Conservation (phyloP, 2,113 vertebrate species). For the Triplophysa siluroides region DNA sequence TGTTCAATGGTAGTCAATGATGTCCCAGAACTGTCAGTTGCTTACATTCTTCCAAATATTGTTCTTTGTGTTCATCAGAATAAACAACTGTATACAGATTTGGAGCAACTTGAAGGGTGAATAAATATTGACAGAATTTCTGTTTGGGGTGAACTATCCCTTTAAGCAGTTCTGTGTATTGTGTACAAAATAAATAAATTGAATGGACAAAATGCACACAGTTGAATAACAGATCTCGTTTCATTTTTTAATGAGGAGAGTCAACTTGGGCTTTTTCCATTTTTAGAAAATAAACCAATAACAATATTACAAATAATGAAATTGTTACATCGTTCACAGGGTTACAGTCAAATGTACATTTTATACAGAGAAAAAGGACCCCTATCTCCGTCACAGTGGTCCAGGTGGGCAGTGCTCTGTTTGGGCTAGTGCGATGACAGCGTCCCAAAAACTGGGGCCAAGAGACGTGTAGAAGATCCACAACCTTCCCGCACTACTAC, state of each 20-base stretch:
- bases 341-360: constrained; percentile 85
- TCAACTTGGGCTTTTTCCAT: constrained; percentile 78
- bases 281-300: constrained; percentile 85
- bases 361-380: constrained; percentile 77
- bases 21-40: too few species aligned
- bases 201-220: background rate
- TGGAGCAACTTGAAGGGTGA: too few species aligned
- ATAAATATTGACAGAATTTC: too few species aligned
- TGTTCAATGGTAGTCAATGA: too few species aligned
- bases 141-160: too few species aligned
- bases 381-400: constrained; percentile 76
- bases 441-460: constrained; percentile 17
- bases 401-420: constrained; percentile 67
- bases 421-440: constrained; percentile 35
- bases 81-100: too few species aligned
- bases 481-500: constrained; percentile 29
- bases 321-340: constrained; percentile 87
- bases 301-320: constrained; percentile 86
- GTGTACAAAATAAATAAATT: background rate
- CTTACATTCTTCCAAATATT: too few species aligned
- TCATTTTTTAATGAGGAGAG: constrained; percentile 79
- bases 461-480: constrained; percentile 30
- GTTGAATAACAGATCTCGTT: constrained; percentile 69
- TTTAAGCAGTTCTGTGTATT: too few species aligned
- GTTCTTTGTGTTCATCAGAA: too few species aligned